Conservation (phyloP, 2,797 vertebrate genomes). For the Heteromormyrus szaboi region DNA sequence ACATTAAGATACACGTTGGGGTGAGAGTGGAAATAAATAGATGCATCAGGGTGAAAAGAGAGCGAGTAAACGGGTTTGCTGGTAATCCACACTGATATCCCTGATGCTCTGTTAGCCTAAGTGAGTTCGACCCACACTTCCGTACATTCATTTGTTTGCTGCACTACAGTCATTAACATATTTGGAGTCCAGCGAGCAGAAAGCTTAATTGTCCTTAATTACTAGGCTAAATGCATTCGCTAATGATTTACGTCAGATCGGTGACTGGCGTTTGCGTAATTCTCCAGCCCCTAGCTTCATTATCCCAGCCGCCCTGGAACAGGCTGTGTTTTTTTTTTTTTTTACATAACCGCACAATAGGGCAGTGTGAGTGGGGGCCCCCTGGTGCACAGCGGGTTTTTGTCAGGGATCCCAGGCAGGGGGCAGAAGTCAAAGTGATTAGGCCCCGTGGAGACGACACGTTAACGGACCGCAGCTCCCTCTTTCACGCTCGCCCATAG, state of each 20-base stretch:
- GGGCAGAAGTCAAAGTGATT: constrained; percentile 68
- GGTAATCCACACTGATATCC: constrained; percentile 42
- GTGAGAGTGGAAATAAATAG: constrained; percentile 41
- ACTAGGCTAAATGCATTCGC: constrained; percentile 80
- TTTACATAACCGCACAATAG: constrained; percentile 48
- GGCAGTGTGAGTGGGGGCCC: constrained; percentile 40
- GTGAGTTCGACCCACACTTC: constrained; percentile 55
- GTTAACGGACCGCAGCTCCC: constrained; percentile 69
- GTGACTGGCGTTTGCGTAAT: constrained; percentile 75
- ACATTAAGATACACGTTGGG: constrained; percentile 43
- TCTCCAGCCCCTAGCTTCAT: constrained; percentile 76
- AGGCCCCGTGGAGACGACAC: constrained; percentile 65
- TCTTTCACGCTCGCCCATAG: constrained; percentile 58
- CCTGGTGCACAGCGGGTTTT: constrained; percentile 46
- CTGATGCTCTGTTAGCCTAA: constrained; percentile 13
- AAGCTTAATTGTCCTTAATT: constrained; percentile 93
- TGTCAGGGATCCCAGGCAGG: constrained; percentile 51
- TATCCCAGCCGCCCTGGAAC: constrained; percentile 73
- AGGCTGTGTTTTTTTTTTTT: constrained; percentile 53
- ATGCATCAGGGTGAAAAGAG: constrained; percentile 28
- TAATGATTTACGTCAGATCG: constrained; percentile 78
- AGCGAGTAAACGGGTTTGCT: constrained; percentile 40
- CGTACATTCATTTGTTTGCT: constrained; percentile 68
- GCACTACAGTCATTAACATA: constrained; percentile 75
- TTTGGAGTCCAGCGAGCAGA: constrained; percentile 80